Percentiles rank a stretch among this genome's conserved stretches.
Evolutionary conservation across 2,888 invertebrate genomes (phyloP).

Genomic region (Drosophila acutilabella): DNA sequence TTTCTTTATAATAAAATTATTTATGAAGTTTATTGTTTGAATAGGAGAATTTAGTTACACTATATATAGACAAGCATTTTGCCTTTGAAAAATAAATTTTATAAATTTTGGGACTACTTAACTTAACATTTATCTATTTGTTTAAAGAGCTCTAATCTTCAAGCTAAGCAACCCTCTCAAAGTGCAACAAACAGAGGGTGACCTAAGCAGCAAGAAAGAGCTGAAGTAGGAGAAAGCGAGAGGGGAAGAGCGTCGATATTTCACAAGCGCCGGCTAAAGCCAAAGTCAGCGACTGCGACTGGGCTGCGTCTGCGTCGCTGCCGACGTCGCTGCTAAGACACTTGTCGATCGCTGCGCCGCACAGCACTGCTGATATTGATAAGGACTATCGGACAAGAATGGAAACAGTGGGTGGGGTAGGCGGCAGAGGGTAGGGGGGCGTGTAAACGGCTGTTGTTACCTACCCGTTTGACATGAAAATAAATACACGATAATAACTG

Average conservation of each 20-base stretch:
- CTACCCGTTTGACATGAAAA: slow-evolving; percentile 36
- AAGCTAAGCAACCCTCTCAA: not conserved
- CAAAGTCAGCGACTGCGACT: not conserved
- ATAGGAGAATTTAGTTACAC: too few species aligned
- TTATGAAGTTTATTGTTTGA: too few species aligned
- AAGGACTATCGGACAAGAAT: slow-evolving; percentile 42
- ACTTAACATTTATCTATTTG: too few species aligned
- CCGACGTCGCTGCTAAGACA: slow-evolving; percentile 38
- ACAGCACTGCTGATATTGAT: slow-evolving; percentile 46
- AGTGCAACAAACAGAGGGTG: not conserved
- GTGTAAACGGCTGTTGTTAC: slow-evolving; percentile 14
- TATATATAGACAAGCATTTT: too few species aligned
- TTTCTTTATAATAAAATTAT: too few species aligned
- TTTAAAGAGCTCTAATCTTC: too few species aligned
- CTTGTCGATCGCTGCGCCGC: slow-evolving; percentile 44
- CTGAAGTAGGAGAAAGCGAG: not conserved
- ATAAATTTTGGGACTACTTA: too few species aligned
- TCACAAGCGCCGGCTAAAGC: slow-evolving; percentile 21
- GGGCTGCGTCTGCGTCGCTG: not conserved
- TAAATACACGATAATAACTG: slow-evolving; percentile 40
- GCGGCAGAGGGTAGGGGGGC: not conserved
- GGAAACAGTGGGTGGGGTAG: not conserved
- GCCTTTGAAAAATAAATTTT: too few species aligned
- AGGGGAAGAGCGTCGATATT: slow-evolving; percentile 4
- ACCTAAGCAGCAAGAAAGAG: not conserved